A percentile compares a stretch with the other conserved stretches of the same genome.
Evolutionary conservation across 53 echinoderm and acorn worm genomes (phyloP).

Genomic region (Zoroaster sp.): DNA sequence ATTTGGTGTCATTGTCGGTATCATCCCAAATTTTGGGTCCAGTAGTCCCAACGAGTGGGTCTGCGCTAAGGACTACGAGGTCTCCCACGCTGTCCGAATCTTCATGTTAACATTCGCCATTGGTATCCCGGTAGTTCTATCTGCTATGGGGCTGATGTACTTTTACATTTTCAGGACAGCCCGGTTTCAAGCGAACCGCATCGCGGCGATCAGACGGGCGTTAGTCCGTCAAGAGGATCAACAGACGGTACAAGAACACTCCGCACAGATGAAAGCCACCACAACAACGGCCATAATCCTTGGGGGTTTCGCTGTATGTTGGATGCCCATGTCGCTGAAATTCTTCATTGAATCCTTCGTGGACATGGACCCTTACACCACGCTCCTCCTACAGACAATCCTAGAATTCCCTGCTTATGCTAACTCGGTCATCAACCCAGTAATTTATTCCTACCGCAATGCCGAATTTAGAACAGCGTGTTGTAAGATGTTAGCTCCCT

Average conservation of each 20-base stretch:
- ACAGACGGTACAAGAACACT: not conserved
- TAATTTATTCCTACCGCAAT: slow-evolving; percentile 63
- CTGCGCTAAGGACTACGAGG: slow-evolving; percentile 5
- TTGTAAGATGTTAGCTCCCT: slow-evolving; percentile 20
- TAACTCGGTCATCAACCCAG: slow-evolving; percentile 68
- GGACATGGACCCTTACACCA: not conserved
- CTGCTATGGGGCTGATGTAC: slow-evolving; percentile 47
- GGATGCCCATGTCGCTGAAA: slow-evolving; percentile 68
- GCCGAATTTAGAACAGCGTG: slow-evolving; percentile 34
- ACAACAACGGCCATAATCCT: slow-evolving; percentile 69
- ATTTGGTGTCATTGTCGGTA: slow-evolving; percentile 17
- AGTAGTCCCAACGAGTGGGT: not conserved
- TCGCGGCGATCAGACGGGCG: slow-evolving; percentile 38
- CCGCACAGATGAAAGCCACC: slow-evolving; percentile 60
- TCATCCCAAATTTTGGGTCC: slow-evolving; percentile 18
- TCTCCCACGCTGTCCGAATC: slow-evolving; percentile 2
- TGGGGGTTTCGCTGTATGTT: slow-evolving; percentile 54
- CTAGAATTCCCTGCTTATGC: slow-evolving; percentile 58
- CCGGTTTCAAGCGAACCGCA: slow-evolving; percentile 53
- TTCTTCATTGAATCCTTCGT: slow-evolving; percentile 47
- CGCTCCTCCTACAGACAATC: slow-evolving; percentile 49
- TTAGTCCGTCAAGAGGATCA: not conserved
- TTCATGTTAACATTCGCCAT: slow-evolving; percentile 51
- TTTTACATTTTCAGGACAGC: slow-evolving; percentile 63
- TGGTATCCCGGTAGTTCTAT: slow-evolving; percentile 22